phyloP scores from a whole-genome alignment of 1,140 invertebrate species.

The Philotrypesis tridentata region DNA sequence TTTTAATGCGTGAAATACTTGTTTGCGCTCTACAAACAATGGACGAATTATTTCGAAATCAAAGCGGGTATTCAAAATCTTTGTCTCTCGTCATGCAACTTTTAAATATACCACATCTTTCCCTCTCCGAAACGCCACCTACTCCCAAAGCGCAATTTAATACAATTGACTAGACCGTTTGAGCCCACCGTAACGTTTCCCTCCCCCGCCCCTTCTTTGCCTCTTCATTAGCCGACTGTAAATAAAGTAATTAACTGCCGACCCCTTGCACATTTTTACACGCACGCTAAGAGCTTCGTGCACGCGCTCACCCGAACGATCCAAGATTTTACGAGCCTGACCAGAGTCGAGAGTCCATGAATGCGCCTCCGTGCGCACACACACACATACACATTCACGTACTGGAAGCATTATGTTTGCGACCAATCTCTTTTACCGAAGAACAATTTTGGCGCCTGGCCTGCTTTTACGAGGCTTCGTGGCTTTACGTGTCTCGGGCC shows the following conservation, averaged over 20 bases:
- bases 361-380: background rate
- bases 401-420: background rate
- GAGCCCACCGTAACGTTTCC: background rate
- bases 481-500: background rate
- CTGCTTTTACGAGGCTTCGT: background rate
- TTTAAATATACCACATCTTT: too few relatives aligned
- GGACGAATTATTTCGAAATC: too few relatives aligned
- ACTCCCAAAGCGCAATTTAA: too few relatives aligned
- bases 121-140: too few relatives aligned
- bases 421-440: slow-evolving; percentile 19
- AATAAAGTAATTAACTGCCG: background rate
- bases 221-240: background rate
- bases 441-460: slow-evolving; percentile 18
- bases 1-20: too few relatives aligned
- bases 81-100: too few relatives aligned
- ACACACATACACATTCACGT: too few relatives aligned
- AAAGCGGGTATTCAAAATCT: too few relatives aligned
- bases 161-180: background rate
- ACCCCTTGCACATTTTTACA: background rate
- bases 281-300: background rate
- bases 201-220: background rate
- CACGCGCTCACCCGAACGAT: background rate
- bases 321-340: slow-evolving; percentile 17
- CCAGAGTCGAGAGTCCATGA: background rate
- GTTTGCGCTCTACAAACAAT: too few relatives aligned